Conservation (phyloP, 2,888 invertebrate species). For the Apeira syringaria region DNA sequence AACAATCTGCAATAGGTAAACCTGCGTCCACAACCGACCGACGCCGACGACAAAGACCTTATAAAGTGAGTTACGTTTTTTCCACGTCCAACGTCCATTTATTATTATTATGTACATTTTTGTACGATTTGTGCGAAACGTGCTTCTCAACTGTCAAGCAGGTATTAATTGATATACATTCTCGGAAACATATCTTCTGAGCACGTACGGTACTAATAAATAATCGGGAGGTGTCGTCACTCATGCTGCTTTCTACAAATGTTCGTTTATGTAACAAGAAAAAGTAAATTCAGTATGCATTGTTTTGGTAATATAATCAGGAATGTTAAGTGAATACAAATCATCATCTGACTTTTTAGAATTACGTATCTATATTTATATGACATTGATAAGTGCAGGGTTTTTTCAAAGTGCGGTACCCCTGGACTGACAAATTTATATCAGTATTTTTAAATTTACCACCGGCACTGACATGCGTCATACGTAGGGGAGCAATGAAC, state of each 20-base stretch:
- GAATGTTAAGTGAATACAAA: background rate
- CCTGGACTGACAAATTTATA: too few relatives aligned
- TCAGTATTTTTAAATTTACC: too few relatives aligned
- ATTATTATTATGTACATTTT: conserved; percentile 21
- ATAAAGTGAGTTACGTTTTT: conserved; percentile 15
- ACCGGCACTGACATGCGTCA: too few relatives aligned
- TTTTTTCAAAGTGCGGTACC: too few relatives aligned
- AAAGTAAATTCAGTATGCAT: conserved; percentile 12
- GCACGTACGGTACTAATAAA: conserved; percentile 43
- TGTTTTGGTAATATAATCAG: background rate
- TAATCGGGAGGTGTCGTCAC: conserved; percentile 42
- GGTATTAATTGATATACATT: conserved; percentile 26
- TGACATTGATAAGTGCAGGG: too few relatives aligned
- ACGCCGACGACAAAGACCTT: conserved; percentile 8
- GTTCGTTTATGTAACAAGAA: conserved; percentile 36
- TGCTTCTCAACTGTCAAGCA: conserved; percentile 26
- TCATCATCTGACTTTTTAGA: background rate
- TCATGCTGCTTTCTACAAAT: conserved; percentile 56
- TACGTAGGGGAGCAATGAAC: too few relatives aligned
- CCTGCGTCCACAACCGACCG: background rate
- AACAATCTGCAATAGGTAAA: conserved; percentile 1
- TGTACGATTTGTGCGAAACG: conserved; percentile 28
- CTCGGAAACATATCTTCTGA: conserved; percentile 34
- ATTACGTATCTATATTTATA: too few relatives aligned
- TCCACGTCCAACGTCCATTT: background rate